Evolutionary conservation across 1,140 invertebrate genomes (phyloP).

Genomic region (Aricia agestis): DNA sequence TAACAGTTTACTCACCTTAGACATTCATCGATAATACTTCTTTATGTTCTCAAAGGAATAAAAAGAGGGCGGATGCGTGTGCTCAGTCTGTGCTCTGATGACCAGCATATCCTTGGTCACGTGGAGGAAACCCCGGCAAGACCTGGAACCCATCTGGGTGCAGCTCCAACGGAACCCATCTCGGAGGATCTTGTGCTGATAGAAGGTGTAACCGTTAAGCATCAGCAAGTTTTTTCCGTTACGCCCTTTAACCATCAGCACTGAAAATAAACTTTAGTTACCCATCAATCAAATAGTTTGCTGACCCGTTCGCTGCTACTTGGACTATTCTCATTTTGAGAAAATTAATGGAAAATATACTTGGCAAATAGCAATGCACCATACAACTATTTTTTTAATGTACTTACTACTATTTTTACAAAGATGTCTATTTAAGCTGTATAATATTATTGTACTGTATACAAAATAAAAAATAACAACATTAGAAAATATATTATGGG

Average conservation of each 20-base stretch:
- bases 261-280: slow-evolving; percentile 43
- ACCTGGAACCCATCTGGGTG: slow-evolving; percentile 67
- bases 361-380: no score
- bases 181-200: slow-evolving; percentile 57
- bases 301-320: no score
- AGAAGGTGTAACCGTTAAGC: slow-evolving; percentile 65
- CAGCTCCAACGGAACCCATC: slow-evolving; percentile 67
- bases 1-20: slow-evolving; percentile 26
- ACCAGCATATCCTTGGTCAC: slow-evolving; percentile 61
- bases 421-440: no score
- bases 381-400: no score
- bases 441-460: no score
- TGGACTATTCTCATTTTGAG: no score
- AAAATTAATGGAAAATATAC: no score
- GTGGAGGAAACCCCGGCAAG: slow-evolving; percentile 61
- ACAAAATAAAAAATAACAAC: no score
- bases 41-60: slow-evolving; percentile 50
- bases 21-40: slow-evolving; percentile 26
- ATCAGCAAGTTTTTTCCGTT: slow-evolving; percentile 62
- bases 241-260: slow-evolving; percentile 58
- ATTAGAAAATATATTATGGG: no score
- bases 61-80: slow-evolving; percentile 59
- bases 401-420: no score
- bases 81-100: slow-evolving; percentile 53
- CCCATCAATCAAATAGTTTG: slow-evolving; percentile 16